A percentile compares a stretch with the other conserved stretches of the same genome.
These are phyloP conservation scores for Tenrec ecaudatus DNA, from an alignment of 2,113 vertebrate species.

Conservation along the genomic window DNA sequence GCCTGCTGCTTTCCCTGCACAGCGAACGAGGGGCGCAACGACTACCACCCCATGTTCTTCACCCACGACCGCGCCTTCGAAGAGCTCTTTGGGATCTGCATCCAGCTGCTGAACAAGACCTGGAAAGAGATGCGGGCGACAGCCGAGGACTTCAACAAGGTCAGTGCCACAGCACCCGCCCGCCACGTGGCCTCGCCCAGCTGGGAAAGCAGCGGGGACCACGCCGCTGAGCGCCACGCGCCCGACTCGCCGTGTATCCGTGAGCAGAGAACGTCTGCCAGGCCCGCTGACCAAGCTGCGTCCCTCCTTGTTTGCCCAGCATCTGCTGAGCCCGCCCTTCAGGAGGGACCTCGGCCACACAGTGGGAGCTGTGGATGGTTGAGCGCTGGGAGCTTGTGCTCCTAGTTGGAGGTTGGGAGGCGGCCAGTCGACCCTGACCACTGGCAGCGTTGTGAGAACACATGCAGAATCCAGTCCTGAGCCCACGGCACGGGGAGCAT, in stretches of 20 bases:
- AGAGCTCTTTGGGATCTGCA: slow-evolving; percentile 98
- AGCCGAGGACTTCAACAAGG: slow-evolving; percentile 99
- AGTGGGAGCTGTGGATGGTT: accelerated
- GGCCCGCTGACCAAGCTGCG: neutral
- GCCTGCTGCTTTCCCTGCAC: slow-evolving; percentile 30
- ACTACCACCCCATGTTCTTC: slow-evolving; percentile 99
- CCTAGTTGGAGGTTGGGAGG: neutral
- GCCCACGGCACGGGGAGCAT: too few species aligned
- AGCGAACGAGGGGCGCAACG: slow-evolving; percentile 98
- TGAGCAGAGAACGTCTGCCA: neutral
- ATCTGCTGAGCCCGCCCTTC: neutral
- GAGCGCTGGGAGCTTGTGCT: neutral
- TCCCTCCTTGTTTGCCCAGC: neutral
- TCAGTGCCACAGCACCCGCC: slow-evolving; percentile 69
- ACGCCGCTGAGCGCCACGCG: neutral
- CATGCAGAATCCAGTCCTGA: too few species aligned
- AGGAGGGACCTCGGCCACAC: neutral
- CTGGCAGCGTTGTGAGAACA: neutral
- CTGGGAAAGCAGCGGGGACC: neutral
- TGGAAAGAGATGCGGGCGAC: slow-evolving; percentile 99
- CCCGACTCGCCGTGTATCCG: neutral
- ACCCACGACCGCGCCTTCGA: slow-evolving; percentile 98
- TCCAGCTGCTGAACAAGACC: slow-evolving; percentile 98
- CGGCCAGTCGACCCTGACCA: neutral
- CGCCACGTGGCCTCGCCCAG: neutral